Evolutionary conservation across 2,797 vertebrate genomes (phyloP).

Genomic region (Darevskia mixta): DNA sequence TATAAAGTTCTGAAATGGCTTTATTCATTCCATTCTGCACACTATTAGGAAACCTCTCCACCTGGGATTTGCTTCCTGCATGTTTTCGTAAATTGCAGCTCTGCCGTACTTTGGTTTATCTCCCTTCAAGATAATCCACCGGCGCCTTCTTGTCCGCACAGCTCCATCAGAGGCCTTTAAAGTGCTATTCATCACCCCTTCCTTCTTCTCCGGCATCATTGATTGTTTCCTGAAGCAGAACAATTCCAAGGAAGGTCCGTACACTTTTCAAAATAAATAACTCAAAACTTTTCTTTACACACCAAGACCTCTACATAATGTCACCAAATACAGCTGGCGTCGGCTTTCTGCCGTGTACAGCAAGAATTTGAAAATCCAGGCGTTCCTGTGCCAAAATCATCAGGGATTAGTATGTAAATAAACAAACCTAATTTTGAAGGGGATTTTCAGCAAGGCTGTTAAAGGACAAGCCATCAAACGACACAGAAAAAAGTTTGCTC

Average conservation of each 20-base stretch:
- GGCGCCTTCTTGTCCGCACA: conserved; percentile 15
- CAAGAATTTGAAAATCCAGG: conserved; percentile 12
- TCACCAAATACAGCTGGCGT: neutral
- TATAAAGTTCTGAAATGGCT: conserved; percentile 21
- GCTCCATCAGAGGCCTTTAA: conserved; percentile 20
- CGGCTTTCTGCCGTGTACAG: conserved; percentile 1
- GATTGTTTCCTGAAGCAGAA: conserved; percentile 52
- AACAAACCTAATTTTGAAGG: conserved; percentile 15
- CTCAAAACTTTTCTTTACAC: conserved; percentile 42
- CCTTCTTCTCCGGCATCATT: conserved; percentile 43
- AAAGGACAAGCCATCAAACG: conserved; percentile 15
- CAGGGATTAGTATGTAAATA: conserved; percentile 31
- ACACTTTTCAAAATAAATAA: conserved; percentile 54
- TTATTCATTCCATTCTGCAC: conserved; percentile 19
- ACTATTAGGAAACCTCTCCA: neutral
- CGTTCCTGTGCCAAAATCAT: conserved; percentile 1
- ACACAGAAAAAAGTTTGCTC: neutral
- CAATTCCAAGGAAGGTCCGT: conserved; percentile 29
- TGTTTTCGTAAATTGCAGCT: neutral
- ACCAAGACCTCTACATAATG: conserved; percentile 23
- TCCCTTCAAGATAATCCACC: conserved; percentile 5
- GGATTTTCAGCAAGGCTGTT: conserved; percentile 14
- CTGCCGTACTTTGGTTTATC: conserved; percentile 22
- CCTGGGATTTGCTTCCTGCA: neutral
- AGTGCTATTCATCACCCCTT: conserved; percentile 62